phyloP scores from a whole-genome alignment of 2,113 vertebrate species.

The Dunckerocampus dactyliophorus region DNA sequence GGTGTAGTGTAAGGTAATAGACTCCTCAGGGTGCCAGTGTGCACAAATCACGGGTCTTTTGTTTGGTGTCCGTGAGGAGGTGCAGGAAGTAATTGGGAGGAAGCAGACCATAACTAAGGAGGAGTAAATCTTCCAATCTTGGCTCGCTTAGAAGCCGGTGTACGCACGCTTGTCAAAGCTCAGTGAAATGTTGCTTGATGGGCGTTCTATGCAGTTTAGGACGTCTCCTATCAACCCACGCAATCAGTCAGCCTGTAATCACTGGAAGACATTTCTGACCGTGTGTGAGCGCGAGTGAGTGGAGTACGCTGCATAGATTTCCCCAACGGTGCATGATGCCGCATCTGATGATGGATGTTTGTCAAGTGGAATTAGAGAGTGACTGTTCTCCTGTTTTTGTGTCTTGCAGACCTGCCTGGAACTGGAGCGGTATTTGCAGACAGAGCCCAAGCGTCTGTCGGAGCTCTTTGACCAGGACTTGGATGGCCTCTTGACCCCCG shows the following conservation, averaged over 20 bases:
- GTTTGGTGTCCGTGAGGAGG: constrained; percentile 55
- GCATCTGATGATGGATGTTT: constrained; percentile 33
- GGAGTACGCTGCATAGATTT: not conserved
- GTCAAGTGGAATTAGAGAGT: constrained; percentile 41
- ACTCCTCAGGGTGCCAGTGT: constrained; percentile 58
- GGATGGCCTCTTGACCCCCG: constrained; percentile 86
- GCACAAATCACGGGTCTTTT: constrained; percentile 54
- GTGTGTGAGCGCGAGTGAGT: constrained; percentile 21
- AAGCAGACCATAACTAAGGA: constrained; percentile 59
- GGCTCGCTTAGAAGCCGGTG: constrained; percentile 39
- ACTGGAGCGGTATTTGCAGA: constrained; percentile 96
- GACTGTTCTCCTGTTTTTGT: constrained; percentile 7
- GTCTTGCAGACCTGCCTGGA: constrained; percentile 89
- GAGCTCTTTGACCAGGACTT: constrained; percentile 92
- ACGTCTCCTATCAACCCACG: constrained; percentile 42
- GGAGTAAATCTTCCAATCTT: constrained; percentile 66
- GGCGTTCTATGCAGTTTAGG: constrained; percentile 60
- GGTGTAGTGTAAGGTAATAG: constrained; percentile 57
- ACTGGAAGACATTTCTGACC: constrained; percentile 67
- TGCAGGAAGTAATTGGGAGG: constrained; percentile 58
- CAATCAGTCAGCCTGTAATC: constrained; percentile 74
- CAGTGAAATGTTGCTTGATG: constrained; percentile 61
- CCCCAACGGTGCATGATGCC: constrained; percentile 20
- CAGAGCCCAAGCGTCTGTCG: constrained; percentile 87
- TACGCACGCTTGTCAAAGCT: constrained; percentile 47